Evolutionary conservation across 2,113 vertebrate species (phyloP).

Genomic region (human (Homo sapiens)): GRCh38 chr6:91873501-91874000

Average conservation of each 20-base stretch:
- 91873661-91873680: neutral
- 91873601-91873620: neutral
- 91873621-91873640: neutral
- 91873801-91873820: neutral
- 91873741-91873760: neutral
- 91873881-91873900: neutral
- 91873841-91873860: neutral
- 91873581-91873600: neutral
- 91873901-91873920: neutral
- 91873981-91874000: neutral
- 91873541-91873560: neutral
- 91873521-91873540: neutral
- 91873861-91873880: neutral
- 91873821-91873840: neutral
- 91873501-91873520: rapidly evolving
- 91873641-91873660: neutral
- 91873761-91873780: neutral
- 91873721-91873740: too few species aligned
- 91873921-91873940: neutral
- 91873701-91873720: neutral
- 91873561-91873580: neutral
- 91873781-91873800: rapidly evolving
- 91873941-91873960: neutral
- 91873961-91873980: neutral
- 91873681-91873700: neutral